Conservation (phyloP, 1,140 invertebrate genomes). For the Drosophila auraria region DNA sequence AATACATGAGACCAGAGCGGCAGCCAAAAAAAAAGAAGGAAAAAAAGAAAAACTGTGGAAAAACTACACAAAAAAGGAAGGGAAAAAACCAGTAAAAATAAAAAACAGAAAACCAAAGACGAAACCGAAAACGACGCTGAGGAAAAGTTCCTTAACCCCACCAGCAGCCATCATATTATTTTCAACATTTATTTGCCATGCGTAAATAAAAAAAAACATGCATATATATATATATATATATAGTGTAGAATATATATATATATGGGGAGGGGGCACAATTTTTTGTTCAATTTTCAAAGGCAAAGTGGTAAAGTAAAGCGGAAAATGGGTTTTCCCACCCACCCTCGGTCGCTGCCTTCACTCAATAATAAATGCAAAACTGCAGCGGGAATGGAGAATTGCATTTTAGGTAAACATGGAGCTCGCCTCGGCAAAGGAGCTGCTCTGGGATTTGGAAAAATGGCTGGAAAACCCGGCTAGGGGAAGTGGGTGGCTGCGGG, state of each 20-base stretch:
- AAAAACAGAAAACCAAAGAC: constrained; percentile 15
- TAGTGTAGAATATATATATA: constrained; percentile 4
- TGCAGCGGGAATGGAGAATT: constrained; percentile 60
- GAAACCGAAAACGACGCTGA: constrained; percentile 46
- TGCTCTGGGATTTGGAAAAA: constrained; percentile 21
- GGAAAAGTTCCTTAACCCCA: constrained; percentile 75
- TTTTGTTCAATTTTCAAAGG: constrained; percentile 39
- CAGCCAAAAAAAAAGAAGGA: constrained; percentile 6
- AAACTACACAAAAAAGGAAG: constrained; percentile 9
- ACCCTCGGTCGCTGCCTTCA: not conserved
- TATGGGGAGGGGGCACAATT: not conserved
- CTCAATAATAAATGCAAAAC: constrained; percentile 73
- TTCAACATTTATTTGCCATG: constrained; percentile 80
- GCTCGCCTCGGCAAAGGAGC: constrained; percentile 21
- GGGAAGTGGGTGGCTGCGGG: not conserved
- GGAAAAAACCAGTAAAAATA: not conserved
- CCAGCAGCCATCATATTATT: constrained; percentile 67
- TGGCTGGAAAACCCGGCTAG: not conserved
- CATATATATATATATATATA: constrained; percentile 10
- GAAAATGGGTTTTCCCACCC: constrained; percentile 51
- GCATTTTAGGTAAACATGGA: constrained; percentile 77
- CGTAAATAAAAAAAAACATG: constrained; percentile 63
- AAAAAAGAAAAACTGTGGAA: constrained; percentile 5
- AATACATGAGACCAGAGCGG: constrained; percentile 48
- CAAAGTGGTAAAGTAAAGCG: constrained; percentile 54